Base-by-base conservation (phyloP, 2,888 invertebrate genomes). In the Pammene aurita region DNA sequence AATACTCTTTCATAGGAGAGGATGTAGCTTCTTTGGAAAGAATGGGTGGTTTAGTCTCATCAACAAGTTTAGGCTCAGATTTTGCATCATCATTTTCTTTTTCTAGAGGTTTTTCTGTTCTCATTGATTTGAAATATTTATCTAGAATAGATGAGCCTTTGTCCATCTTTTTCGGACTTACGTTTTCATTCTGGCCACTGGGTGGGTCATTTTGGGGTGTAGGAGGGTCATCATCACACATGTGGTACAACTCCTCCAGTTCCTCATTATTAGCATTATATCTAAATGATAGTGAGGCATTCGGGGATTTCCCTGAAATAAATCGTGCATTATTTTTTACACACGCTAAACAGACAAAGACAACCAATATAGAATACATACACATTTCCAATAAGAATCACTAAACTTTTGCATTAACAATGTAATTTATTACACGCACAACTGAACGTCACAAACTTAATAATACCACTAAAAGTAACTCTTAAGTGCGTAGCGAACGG, bases 261-360 rank as follows among this genome's bases (percentile, higher is more conserved):
- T 95, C 95, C 78, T 96, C 96, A 79, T 95, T 95, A 76, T 95
- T 95, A n/a, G 96, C 95, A 89, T 95, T 95, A 78, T 96, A 96
- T 78, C 95, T 94, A 77, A 96, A 95, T 7, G 95, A 93, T 67
- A 94, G 85, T 41, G 93, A 88, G 55, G 94, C 83, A 72, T 85
- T 90, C 68, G 90, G 88, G 64, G 92, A 83, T 82, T 92, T 92
- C 65, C 89, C 91, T 92, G 78, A 72, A 88, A 85, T 61, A 66
- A 73, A 65, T 50, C 62, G 68, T 64, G 38, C 9, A 63, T 66
- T 61, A 10, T 57, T 50, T 58, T 26, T 42, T 58, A 52, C 60
- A 61, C 63, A 70, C 54, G 50, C 60, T 70, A 41, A 16, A 62
- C 50, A 60, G 18, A 16, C 55, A 64, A 58, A 48, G 18, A 48